phyloP scores from a whole-genome alignment of 1,140 invertebrate species.

The Camponotus pennsylvanicus region DNA sequence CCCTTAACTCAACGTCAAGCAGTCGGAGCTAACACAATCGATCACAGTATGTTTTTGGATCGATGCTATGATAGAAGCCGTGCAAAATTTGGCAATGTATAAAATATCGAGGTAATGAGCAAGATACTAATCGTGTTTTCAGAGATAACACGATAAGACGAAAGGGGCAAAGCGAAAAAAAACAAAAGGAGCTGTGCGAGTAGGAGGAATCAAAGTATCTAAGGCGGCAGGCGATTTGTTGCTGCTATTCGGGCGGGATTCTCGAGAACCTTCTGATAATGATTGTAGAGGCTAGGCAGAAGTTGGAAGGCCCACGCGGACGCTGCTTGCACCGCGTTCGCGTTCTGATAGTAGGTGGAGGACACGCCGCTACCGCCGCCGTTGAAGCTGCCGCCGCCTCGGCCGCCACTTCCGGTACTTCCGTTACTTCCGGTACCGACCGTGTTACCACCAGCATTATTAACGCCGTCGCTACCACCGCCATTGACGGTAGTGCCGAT shows the following conservation, averaged over 20 bases:
- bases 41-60: constrained; percentile 22
- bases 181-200: not conserved
- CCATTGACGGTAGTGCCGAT: constrained; percentile 32
- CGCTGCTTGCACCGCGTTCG: constrained; percentile 85
- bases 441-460: constrained; percentile 15
- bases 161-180: not conserved
- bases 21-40: not conserved
- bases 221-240: constrained; percentile 25
- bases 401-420: not conserved
- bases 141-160: not conserved
- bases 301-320: constrained; percentile 94
- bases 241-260: constrained; percentile 26
- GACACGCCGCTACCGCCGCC: constrained; percentile 51
- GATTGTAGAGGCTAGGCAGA: constrained; percentile 92
- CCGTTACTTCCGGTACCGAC: constrained; percentile 15
- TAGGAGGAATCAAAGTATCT: constrained; percentile 18
- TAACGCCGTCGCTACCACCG: constrained; percentile 4
- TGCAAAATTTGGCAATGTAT: constrained; percentile 22
- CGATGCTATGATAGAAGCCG: constrained; percentile 18
- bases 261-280: constrained; percentile 92
- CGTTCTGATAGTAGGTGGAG: constrained; percentile 79
- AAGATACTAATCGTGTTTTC: constrained; percentile 10
- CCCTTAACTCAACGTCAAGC: constrained; percentile 30
- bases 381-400: constrained; percentile 3
- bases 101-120: not conserved